Percentiles rank a stretch among this genome's conserved stretches.
These are phyloP conservation scores for Ceratina australensis DNA, from an alignment of 1,140 invertebrate genomes.

Conservation along the genomic window DNA sequence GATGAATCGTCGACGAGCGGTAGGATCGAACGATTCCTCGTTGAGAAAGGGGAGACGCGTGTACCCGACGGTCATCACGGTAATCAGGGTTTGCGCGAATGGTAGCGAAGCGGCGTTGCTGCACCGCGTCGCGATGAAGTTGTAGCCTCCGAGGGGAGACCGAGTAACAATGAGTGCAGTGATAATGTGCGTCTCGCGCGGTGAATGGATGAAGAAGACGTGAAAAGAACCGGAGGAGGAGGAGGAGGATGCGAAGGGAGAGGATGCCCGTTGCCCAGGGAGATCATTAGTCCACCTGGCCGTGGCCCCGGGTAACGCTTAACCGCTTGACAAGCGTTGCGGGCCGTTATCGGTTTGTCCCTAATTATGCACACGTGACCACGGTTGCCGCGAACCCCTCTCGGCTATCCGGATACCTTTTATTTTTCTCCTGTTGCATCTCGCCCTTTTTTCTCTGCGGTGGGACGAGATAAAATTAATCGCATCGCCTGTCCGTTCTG, in stretches of 20 bases:
- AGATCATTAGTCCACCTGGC: slow-evolving; percentile 72
- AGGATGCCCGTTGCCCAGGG: slow-evolving; percentile 62
- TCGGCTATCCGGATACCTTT: slow-evolving; percentile 17
- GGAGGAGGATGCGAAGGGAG: slow-evolving; percentile 6
- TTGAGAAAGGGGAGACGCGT: slow-evolving; percentile 24
- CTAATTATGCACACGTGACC: slow-evolving; percentile 67
- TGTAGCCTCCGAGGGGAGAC: slow-evolving; percentile 40
- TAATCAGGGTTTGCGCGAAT: slow-evolving; percentile 54
- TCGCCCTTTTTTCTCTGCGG: not conserved
- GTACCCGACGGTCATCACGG: slow-evolving; percentile 52
- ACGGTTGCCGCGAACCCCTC: slow-evolving; percentile 44
- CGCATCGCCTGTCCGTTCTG: slow-evolving; percentile 36
- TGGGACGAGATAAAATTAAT: slow-evolving; percentile 34
- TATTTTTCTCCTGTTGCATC: no score
- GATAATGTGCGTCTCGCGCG: slow-evolving; percentile 63
- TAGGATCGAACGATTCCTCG: slow-evolving; percentile 33
- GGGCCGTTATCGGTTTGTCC: slow-evolving; percentile 66
- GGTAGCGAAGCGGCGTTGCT: slow-evolving; percentile 45
- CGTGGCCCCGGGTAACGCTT: slow-evolving; percentile 62
- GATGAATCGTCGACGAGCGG: slow-evolving; percentile 20
- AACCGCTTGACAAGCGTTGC: slow-evolving; percentile 65
- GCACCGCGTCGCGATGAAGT: slow-evolving; percentile 60
- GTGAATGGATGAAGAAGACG: slow-evolving; percentile 58
- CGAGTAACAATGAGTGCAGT: slow-evolving; percentile 68
- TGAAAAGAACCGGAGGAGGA: slow-evolving; percentile 38